Evolutionary conservation across 2,113 vertebrate species (phyloP), one percentile per base, ranked within the genome.

Genomic region (Ctenodactylus gundi): DNA sequence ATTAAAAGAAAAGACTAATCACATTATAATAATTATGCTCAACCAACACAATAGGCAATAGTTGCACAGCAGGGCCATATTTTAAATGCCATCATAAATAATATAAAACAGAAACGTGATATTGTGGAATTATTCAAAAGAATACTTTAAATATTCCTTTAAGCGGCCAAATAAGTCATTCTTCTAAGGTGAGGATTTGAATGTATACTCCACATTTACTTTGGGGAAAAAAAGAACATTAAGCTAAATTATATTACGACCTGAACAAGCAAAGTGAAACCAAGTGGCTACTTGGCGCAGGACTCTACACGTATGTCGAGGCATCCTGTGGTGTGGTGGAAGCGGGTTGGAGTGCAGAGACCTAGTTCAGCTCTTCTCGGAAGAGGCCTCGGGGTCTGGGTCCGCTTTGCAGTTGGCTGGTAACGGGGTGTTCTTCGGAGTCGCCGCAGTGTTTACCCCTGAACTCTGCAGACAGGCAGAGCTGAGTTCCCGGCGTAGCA

Each of bases 1-100:
- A 97, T 97, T 97, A 97, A 97, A 97, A 96, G 92, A 92, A 97
- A 96, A 95, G 72, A 49, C 85, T 97, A 97, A 97, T 90, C 49
- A 67, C 13, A 91, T 97, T 95, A 96, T 96, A 95, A 97, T 96
- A 97, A 97, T 97, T 95, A 94, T 39, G 78, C 88, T 90, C 87
- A 95, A 97, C 90, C 85, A 60, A 90, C 93, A 96, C 41, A 93
- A 97, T 96, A 96, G 78, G 78, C 92, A 96, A 94, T 92, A 93
- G 78, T 91, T 84, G 93, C 94, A 96, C 85, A 92, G 73, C 82
- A 92, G 93, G 78, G 92, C 89, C 92, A 90, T 92, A 92, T 92
- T 95, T 97, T 92, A 97, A 97, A 97, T 91, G 85, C 75, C 92
- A 77, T 90, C 85, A 95, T 97, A 94, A 97, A 97, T 96, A 96